A percentile compares a stretch with the other conserved stretches of the same genome.
Conservation (phyloP, 92 coral and sea anemone genomes). For the Blastomussa wellsi region DNA sequence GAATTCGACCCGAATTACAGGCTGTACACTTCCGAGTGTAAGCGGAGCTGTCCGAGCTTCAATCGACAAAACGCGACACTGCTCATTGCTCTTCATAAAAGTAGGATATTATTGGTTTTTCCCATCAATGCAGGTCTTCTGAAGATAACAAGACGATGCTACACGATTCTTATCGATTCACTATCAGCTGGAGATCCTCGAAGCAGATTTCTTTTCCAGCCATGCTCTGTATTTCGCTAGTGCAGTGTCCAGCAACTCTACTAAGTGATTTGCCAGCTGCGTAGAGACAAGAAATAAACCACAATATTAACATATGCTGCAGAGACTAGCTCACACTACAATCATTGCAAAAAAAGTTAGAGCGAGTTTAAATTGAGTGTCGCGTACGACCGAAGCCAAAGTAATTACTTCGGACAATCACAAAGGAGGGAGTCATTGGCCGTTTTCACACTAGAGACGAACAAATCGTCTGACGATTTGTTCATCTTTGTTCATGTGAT, state of each 20-base stretch:
- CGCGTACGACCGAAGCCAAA: too few relatives aligned
- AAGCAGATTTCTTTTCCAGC: conserved; percentile 69
- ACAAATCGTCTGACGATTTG: too few relatives aligned
- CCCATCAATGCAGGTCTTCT: background rate
- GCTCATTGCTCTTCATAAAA: background rate
- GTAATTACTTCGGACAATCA: too few relatives aligned
- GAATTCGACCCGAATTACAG: background rate
- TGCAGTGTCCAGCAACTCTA: conserved; percentile 88
- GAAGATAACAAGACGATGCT: too few relatives aligned
- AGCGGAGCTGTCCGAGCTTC: background rate
- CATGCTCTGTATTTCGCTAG: conserved; percentile 78
- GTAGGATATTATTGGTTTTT: background rate
- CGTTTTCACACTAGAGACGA: too few relatives aligned
- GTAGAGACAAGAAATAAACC: background rate
- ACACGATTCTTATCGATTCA: background rate
- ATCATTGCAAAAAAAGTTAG: too few relatives aligned
- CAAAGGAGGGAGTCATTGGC: too few relatives aligned
- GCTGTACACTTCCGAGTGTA: background rate
- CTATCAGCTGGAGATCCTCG: conserved; percentile 69
- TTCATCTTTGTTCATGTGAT: too few relatives aligned
- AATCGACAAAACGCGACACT: background rate
- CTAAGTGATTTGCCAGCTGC: conserved; percentile 82
- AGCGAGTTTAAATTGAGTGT: too few relatives aligned
- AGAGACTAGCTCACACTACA: background rate
- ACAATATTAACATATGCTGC: background rate